Base-by-base conservation (phyloP, 35 echinoderm and acorn worm genomes). In the Lytechinus variegatus region DNA sequence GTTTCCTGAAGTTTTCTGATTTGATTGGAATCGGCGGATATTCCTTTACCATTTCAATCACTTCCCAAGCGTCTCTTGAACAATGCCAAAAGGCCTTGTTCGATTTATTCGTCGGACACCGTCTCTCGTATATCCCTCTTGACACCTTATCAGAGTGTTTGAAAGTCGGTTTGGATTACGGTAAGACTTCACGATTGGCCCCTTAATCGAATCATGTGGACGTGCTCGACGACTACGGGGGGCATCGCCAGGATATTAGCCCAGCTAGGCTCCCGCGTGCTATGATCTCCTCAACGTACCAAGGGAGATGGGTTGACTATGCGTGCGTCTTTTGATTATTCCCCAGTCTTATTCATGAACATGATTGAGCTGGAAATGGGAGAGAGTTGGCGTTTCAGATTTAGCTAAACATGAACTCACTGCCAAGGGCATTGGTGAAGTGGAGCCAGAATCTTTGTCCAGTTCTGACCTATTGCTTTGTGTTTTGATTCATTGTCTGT, bases 31-130 rank as follows among this genome's bases (percentile, higher is more conserved):
- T 24, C n/a, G 66, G 66, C 66, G 66, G 14, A 79, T n/a, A 79
- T 79, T 79, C 66, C 19, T 79, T 79, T 79, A 79, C 66, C 66
- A 79, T 79, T 79, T 79, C 66, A 79, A 79, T 79, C 66, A 79
- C 66, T 79, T 79, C 66, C 66, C 66, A 11, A 24, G 66, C 21
- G n/a, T 79, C 66, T 24, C 66, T 79, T 79, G 66, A 79, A 79
- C 66, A 79, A 79, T 79, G 66, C 66, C 66, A 21, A 90, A 90
- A 90, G 88, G 88, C 8, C 88, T 52, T 54, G 88, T 90, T 90
- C 88, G 88, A 90, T 90, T 90, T 44, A 52, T 52, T 90, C 88
- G 88, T 90, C 10, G 88, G 88, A 90, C 88, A 44, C 88, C 28
- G 14, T 90, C 88, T 90, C 88, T 90, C 88, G 28, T 28, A 54